Conservation (phyloP, 2,888 invertebrate species). For the Eupithecia subfuscata region DNA sequence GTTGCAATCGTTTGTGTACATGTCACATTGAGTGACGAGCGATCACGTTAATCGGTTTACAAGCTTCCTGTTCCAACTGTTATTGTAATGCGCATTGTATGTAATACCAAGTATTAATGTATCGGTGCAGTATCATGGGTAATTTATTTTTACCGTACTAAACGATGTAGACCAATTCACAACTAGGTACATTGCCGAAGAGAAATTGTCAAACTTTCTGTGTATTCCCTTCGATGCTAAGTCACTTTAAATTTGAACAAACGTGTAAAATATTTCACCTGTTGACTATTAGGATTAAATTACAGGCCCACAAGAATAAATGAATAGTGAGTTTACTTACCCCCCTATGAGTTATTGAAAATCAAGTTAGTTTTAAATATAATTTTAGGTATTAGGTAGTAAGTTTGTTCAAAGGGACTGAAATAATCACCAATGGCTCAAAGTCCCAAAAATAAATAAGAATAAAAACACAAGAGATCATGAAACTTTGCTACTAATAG, state of each 20-base stretch:
- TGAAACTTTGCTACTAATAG: not conserved
- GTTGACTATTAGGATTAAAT: not conserved
- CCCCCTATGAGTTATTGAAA: not conserved
- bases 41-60: constrained; percentile 81
- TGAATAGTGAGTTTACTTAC: not conserved
- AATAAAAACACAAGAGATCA: no score
- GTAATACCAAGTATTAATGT: constrained; percentile 76
- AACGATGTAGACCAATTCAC: constrained; percentile 24
- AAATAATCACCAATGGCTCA: no score
- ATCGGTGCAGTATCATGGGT: constrained; percentile 56
- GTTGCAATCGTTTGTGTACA: constrained; percentile 70
- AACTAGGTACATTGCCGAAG: not conserved
- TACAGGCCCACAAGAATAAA: not conserved
- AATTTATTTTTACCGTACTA: constrained; percentile 55
- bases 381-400: no score
- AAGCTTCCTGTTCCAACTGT: constrained; percentile 76
- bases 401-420: no score
- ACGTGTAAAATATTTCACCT: not conserved
- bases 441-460: no score
- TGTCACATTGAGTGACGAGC: constrained; percentile 75
- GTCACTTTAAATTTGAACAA: not conserved
- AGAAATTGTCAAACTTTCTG: not conserved
- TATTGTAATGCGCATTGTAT: constrained; percentile 73
- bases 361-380: no score
- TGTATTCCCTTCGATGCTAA: not conserved